Conservation (phyloP, 2,797 vertebrate genomes). For the Hipposideros larvatus region DNA sequence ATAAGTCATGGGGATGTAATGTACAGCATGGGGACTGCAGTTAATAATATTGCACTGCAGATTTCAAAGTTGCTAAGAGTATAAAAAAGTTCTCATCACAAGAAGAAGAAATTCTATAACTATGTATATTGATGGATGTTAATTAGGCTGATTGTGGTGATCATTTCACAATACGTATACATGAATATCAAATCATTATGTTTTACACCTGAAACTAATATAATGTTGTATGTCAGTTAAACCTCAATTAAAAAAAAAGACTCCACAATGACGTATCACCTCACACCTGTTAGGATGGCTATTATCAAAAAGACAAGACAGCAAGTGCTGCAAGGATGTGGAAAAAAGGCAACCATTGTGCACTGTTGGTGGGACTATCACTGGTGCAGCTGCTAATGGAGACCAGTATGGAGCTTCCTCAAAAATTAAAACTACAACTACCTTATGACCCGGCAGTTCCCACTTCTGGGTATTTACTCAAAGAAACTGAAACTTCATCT, state of each 20-base stretch:
- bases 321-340: neutral
- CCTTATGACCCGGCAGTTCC: too few relatives aligned
- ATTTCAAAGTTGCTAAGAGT: neutral
- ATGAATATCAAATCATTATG: neutral
- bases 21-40: neutral
- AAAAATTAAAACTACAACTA: neutral
- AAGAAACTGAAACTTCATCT: neutral
- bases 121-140: neutral
- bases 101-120: neutral
- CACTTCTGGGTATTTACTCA: neutral
- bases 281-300: neutral
- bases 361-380: neutral
- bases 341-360: neutral
- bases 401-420: neutral
- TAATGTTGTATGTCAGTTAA: neutral
- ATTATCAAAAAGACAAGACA: neutral
- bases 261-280: neutral
- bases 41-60: neutral
- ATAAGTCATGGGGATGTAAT: neutral
- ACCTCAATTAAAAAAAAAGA: neutral
- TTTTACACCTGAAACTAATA: neutral
- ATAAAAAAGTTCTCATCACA: neutral
- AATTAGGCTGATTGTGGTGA: neutral
- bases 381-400: neutral
- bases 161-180: neutral